These are phyloP conservation scores for Sphecodes monilicornis DNA, from an alignment of 2,888 invertebrate genomes.

Conservation along the genomic window DNA sequence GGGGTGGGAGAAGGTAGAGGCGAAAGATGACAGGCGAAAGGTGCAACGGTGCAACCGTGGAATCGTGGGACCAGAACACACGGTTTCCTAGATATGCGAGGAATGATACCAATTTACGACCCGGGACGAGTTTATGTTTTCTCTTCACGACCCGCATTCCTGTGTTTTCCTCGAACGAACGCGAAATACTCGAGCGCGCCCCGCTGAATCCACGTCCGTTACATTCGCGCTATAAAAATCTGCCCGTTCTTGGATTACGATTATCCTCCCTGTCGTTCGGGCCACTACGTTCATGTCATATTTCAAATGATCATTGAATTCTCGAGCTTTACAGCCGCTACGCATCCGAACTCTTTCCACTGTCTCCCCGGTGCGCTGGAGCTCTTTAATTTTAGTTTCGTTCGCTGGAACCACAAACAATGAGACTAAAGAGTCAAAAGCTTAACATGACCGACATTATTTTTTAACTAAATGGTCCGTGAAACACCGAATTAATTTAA, in stretches of 20 bases:
- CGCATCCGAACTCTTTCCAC: background rate
- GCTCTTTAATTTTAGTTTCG: background rate
- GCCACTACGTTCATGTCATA: no score
- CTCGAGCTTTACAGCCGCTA: background rate
- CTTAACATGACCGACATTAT: no score
- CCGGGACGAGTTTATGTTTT: slow-evolving; percentile 58
- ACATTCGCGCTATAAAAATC: slow-evolving; percentile 32
- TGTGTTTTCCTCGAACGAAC: slow-evolving; percentile 20
- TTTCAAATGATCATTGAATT: slow-evolving; percentile 12
- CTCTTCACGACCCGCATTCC: slow-evolving; percentile 33
- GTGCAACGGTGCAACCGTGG: slow-evolving; percentile 15
- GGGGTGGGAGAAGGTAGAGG: slow-evolving; percentile 3
- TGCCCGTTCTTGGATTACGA: slow-evolving; percentile 19
- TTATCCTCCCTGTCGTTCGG: background rate
- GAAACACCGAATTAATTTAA: no score
- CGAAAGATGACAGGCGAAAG: slow-evolving; percentile 26
- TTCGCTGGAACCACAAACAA: no score
- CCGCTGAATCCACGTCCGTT: slow-evolving; percentile 23
- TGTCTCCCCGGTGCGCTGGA: background rate
- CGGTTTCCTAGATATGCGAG: slow-evolving; percentile 48
- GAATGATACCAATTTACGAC: slow-evolving; percentile 69
- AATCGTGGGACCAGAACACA: slow-evolving; percentile 49
- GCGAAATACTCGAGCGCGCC: slow-evolving; percentile 11
- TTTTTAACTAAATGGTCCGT: background rate
- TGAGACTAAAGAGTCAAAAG: no score